phyloP scores from a whole-genome alignment of 2,797 vertebrate genomes.

The Leucoraja ocellata region DNA sequence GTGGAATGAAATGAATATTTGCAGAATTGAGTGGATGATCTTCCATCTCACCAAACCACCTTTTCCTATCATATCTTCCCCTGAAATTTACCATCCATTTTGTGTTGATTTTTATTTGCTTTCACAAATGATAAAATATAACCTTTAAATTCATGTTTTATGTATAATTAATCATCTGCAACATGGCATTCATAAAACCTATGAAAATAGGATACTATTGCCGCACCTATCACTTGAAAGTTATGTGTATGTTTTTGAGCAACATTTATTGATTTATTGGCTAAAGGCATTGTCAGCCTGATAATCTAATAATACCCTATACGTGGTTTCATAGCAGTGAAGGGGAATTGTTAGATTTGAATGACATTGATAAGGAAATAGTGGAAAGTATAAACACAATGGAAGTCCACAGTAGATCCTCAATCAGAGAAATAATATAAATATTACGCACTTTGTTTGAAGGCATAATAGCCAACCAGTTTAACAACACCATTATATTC shows the following conservation, averaged over 20 bases:
- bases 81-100: neutral
- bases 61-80: neutral
- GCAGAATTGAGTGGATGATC: neutral
- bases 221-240: neutral
- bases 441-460: neutral
- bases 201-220: neutral
- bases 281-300: neutral
- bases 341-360: neutral
- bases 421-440: neutral
- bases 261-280: neutral
- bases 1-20: neutral
- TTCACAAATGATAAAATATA: neutral
- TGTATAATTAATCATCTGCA: neutral
- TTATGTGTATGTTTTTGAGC: neutral
- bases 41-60: neutral
- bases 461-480: neutral
- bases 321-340: neutral
- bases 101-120: neutral
- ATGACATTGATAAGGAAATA: neutral
- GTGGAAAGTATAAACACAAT: neutral
- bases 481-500: neutral
- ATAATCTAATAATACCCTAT: neutral
- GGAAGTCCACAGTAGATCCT: neutral
- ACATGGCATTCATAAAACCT: neutral
- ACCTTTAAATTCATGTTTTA: neutral